These are phyloP conservation scores for Oxytorus armatus DNA, from an alignment of 2,888 invertebrate species.

Conservation along the genomic window DNA sequence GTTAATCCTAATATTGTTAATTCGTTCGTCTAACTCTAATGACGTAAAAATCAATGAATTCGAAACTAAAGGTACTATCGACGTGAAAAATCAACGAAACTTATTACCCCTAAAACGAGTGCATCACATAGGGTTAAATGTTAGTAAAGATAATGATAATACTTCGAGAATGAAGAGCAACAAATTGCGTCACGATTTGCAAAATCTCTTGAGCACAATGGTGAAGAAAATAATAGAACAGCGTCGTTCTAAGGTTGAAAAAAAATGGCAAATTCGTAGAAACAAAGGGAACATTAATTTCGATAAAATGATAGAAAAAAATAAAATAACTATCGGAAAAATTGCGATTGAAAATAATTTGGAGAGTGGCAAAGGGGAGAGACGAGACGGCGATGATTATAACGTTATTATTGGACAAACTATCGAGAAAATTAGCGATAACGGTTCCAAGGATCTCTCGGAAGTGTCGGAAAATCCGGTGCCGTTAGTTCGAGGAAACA, in stretches of 20 bases:
- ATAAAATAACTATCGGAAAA: constrained; percentile 27
- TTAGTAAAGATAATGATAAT: neutral
- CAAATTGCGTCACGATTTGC: constrained; percentile 45
- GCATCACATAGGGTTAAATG: neutral
- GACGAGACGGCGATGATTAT: neutral
- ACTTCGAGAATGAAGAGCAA: neutral
- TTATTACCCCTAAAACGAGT: neutral
- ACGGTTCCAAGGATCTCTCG: constrained; percentile 11
- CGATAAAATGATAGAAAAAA: constrained; percentile 1
- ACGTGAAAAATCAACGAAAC: neutral
- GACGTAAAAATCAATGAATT: neutral
- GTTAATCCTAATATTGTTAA: constrained; percentile 48
- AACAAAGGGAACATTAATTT: neutral
- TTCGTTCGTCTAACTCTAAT: neutral
- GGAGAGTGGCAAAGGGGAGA: neutral
- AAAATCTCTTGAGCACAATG: constrained; percentile 43
- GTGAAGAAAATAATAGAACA: constrained; percentile 48
- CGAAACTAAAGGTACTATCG: neutral
- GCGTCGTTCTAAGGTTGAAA: constrained; percentile 2
- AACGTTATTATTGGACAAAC: constrained; percentile 9
- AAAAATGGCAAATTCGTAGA: neutral
- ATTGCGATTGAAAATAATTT: constrained; percentile 30
- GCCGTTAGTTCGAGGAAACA: constrained; percentile 29
- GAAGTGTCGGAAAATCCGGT: constrained; percentile 23
- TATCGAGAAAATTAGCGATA: neutral